Evolutionary conservation across 2,888 invertebrate species (phyloP), one percentile per base, ranked within the genome.

Genomic region (Cremastinae sp.): DNA sequence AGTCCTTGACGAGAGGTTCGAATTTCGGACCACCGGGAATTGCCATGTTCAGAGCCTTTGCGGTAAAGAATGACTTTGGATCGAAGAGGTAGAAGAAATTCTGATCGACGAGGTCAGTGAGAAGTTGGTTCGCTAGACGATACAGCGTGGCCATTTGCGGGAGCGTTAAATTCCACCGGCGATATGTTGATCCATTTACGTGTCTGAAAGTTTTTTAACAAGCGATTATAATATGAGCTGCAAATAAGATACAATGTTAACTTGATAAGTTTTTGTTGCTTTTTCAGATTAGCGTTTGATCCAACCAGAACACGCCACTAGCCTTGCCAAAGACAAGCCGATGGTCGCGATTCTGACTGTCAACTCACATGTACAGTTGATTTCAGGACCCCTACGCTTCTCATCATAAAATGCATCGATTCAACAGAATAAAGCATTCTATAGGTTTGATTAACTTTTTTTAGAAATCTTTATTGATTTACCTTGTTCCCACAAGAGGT

Each of bases 11-110:
- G 3, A 99, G 91, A 0, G 99, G 99, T 90, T 99, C 99, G 91
- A 99, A 99, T 90, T 99, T 99, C 0, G 99, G 99, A 0, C 99
- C 99, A 66, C 99, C 99, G 8, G 99, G 99, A 85, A 99, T 99
- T 0, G 99, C 99, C 96, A 99, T 97, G 88, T 99, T 99, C 66
- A 99, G 91, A 2, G 99, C 99, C 90, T 99, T 99, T 0, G 99
- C 99, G 0, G 99, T 99, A 90, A 99, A 99, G 91, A 99, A 99
- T 85, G 99, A 99, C 91, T 99, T 99, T 12, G 98, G 95, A 90
- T 99, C 99, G 90, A 99, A 99, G 1, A 99, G 92, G 89, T 99
- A 99, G 91, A 99, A 99, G 90, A 98, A 99, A 90, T 99, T 99
- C 77, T 96, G 95, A 91, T 99, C 99, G 0, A 98, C 98, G 78